phyloP scores from a whole-genome alignment of 92 coral and sea anemone species.

The Metridium senile region DNA sequence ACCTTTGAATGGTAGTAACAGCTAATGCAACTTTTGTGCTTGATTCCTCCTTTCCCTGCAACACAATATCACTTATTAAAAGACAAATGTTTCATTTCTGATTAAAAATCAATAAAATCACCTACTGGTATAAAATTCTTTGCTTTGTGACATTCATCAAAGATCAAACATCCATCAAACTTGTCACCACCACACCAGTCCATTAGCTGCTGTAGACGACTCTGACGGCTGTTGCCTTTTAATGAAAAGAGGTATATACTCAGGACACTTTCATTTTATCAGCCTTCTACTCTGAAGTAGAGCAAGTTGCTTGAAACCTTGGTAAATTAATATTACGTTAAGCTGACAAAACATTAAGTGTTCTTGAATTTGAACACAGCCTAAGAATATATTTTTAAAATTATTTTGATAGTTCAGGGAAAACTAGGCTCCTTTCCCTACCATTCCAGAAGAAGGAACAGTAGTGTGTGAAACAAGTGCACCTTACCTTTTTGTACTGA shows the following conservation, averaged over 20 bases:
- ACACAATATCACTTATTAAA: background rate
- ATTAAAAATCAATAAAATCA: too few species aligned
- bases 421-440: too few species aligned
- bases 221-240: slow-evolving; percentile 71
- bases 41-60: slow-evolving; percentile 92
- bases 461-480: too few species aligned
- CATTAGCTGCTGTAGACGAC: slow-evolving; percentile 90
- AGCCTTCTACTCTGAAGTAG: background rate
- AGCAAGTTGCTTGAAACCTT: too few species aligned
- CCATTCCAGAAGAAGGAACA: too few species aligned
- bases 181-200: slow-evolving; percentile 98
- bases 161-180: slow-evolving; percentile 94
- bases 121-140: slow-evolving; percentile 96
- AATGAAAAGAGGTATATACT: background rate
- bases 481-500: slow-evolving; percentile 62
- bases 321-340: too few species aligned
- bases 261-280: background rate
- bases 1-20: slow-evolving; percentile 95
- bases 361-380: too few species aligned
- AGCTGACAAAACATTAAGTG: background rate
- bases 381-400: too few species aligned
- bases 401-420: too few species aligned
- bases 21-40: slow-evolving; percentile 97
- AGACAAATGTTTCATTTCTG: too few species aligned
- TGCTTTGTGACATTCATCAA: slow-evolving; percentile 98